These are phyloP conservation scores for Cataglyphis rosenhaueri DNA, from an alignment of 2,888 invertebrate genomes.

Conservation along the genomic window DNA sequence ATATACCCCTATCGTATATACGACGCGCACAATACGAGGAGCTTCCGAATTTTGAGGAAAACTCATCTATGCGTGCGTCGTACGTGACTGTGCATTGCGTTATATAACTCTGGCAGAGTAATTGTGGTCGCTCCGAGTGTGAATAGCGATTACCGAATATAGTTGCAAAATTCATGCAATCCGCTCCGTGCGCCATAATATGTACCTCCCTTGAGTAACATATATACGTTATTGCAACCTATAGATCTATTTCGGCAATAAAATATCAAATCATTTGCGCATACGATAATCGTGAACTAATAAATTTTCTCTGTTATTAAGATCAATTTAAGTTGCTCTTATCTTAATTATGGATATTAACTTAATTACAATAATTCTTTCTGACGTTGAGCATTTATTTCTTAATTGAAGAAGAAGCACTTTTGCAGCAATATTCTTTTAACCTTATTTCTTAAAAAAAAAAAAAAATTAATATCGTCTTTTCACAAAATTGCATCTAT, in stretches of 20 bases:
- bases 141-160: slow-evolving; percentile 55
- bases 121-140: slow-evolving; percentile 44
- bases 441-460: slow-evolving; percentile 4
- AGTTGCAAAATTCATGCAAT: slow-evolving; percentile 48
- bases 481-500: slow-evolving; percentile 12
- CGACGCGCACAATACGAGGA: slow-evolving; percentile 57
- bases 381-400: not conserved
- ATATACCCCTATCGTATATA: slow-evolving; percentile 32
- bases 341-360: not conserved
- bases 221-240: not conserved
- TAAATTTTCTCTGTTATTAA: not conserved
- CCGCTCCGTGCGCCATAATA: slow-evolving; percentile 42
- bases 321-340: not conserved
- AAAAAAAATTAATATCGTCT: not conserved
- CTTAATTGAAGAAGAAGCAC: not conserved
- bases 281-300: not conserved
- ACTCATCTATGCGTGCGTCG: slow-evolving; percentile 53
- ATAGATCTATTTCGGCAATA: slow-evolving; percentile 31
- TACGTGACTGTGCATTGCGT: slow-evolving; percentile 61
- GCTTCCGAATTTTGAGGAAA: slow-evolving; percentile 69
- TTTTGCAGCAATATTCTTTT: slow-evolving; percentile 1
- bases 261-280: slow-evolving; percentile 30
- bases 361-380: not conserved
- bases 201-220: slow-evolving; percentile 41
- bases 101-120: slow-evolving; percentile 54